phyloP scores from a whole-genome alignment of 1,140 invertebrate species.

The Lasaia peninsularis region DNA sequence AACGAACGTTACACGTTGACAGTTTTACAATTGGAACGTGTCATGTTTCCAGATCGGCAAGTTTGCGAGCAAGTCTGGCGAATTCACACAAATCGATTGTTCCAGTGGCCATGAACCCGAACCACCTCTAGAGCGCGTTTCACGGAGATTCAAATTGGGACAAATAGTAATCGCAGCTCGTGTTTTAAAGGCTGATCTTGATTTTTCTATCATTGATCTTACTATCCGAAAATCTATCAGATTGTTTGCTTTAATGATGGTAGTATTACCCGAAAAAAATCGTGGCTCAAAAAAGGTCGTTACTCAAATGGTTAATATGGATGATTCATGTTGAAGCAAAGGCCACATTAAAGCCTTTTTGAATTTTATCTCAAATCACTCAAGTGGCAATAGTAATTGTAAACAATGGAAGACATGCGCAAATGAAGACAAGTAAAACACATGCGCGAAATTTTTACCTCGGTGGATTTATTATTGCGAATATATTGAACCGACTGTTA shows the following conservation, averaged over 20 bases:
- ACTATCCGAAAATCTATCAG: too few species aligned
- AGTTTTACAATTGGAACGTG: constrained; percentile 11
- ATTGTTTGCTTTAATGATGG: too few species aligned
- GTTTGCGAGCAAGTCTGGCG: constrained; percentile 24
- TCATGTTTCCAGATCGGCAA: constrained; percentile 11
- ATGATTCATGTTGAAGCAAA: too few species aligned
- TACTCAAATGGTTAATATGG: too few species aligned
- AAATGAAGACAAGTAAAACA: not conserved
- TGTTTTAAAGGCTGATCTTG: constrained; percentile 23
- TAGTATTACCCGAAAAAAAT: too few species aligned
- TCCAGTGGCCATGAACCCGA: constrained; percentile 61
- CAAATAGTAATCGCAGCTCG: constrained; percentile 40
- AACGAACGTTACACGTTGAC: constrained; percentile 1
- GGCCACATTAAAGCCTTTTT: too few species aligned
- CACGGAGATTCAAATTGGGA: constrained; percentile 42
- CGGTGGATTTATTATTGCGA: not conserved
- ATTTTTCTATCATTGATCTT: not conserved
- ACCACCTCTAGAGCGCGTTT: constrained; percentile 37
- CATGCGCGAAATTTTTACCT: not conserved
- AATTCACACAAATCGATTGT: constrained; percentile 61
- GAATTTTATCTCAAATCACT: not conserved
- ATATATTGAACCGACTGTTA: too few species aligned
- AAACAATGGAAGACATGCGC: not conserved
- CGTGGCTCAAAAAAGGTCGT: too few species aligned
- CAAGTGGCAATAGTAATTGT: not conserved